Base-by-base conservation (phyloP, 1,140 invertebrate species). In the Dendroctonus ponderosae region DNA sequence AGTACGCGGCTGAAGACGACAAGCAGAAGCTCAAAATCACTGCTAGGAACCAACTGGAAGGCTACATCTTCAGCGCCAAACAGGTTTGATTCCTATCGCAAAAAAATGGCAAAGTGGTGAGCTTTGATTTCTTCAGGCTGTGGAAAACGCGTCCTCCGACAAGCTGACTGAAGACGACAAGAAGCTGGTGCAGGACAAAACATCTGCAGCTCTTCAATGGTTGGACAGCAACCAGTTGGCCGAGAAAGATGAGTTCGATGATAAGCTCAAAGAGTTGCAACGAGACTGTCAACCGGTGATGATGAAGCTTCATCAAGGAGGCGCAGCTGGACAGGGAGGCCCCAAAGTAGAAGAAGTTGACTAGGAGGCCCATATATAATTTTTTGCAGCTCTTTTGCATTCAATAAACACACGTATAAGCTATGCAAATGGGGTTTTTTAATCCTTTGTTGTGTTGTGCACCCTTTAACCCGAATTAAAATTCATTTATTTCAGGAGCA, bases 31-130 rank as follows among this genome's bases (percentile, higher is more conserved):
- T 87, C 58, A 83, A 85, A 53, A 86, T 96, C 9, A 76, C 83
- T 57, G 80, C 87, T 2, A 89, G 91, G 70, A 96, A 96, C 76
- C 82, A 85, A 62, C 81, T 96, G n/a, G 94, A 96, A 78, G 83
- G 85, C 26, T 96, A 96, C 76, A 82, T 91, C 38, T 94, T 87
- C 83, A 89, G 83, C 68, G 91, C 90, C 75, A 93, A 93, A 79
- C 83, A 86, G 79, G 87, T 85, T 11, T 56, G 4, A 40, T 9
- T 56, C n/a, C 6, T 11, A 38, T 41, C 41, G 6, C 6, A 2
- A 26, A 26, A 3, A 26, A 26, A 26, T 3, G 26, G 26, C 26
- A 26, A n/a, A n/a, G 26, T 26, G 26, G 26, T 26, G 26, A 26
- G 26, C 26, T 50, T 26, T 26, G 26, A 5, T 51, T 37, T 38